Evolutionary conservation across 1,140 invertebrate species (phyloP).

Genomic region (Drosophila repleta): DNA sequence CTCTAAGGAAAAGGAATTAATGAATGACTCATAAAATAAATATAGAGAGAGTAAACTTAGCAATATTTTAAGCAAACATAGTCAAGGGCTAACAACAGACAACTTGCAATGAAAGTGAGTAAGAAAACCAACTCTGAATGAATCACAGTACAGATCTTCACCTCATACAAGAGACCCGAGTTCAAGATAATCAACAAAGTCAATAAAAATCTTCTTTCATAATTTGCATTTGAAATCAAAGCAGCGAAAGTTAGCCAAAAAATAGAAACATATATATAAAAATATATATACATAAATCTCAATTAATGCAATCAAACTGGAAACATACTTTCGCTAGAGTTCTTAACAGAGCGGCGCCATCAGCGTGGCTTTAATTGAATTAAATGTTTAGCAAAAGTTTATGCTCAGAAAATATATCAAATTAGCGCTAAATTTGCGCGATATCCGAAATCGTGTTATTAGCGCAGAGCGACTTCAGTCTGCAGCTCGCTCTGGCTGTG

Average conservation of each 20-base stretch:
- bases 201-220: too few species aligned
- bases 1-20: too few species aligned
- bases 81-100: too few species aligned
- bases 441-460: conserved; percentile 48
- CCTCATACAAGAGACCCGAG: too few species aligned
- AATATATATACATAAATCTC: neutral
- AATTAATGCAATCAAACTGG: neutral
- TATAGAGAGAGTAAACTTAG: too few species aligned
- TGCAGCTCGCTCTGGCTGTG: conserved; percentile 62
- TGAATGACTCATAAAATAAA: too few species aligned
- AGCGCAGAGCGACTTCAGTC: conserved; percentile 27
- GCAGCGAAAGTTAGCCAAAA: neutral
- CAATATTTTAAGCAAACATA: too few species aligned
- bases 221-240: neutral
- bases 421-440: conserved; percentile 64
- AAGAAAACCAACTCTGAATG: too few species aligned
- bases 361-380: conserved; percentile 64
- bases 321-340: conserved; percentile 66
- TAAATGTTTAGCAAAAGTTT: conserved; percentile 61
- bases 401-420: conserved; percentile 74
- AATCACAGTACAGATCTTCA: too few species aligned
- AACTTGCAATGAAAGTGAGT: too few species aligned
- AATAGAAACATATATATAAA: too few species aligned
- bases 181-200: too few species aligned
- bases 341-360: conserved; percentile 38